phyloP scores from a whole-genome alignment of 2,888 invertebrate genomes.

The Anthrax anthrax region DNA sequence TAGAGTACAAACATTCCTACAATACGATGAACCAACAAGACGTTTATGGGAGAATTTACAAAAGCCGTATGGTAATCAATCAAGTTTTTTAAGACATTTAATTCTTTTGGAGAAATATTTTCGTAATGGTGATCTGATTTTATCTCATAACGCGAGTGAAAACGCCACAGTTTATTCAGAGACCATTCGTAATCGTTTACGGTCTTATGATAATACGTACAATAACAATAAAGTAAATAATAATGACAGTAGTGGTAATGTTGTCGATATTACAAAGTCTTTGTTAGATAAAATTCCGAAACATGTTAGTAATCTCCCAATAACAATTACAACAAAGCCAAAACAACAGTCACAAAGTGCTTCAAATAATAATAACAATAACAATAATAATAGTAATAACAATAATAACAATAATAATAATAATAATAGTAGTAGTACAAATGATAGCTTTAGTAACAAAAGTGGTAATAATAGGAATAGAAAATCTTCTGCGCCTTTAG shows the following conservation, averaged over 20 bases:
- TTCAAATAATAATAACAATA: constrained; percentile 8
- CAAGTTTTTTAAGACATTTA: constrained; percentile 68
- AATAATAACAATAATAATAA: too few relatives aligned
- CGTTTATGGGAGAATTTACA: constrained; percentile 68
- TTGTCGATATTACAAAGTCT: neutral
- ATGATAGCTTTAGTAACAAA: constrained; percentile 3
- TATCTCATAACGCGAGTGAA: constrained; percentile 57
- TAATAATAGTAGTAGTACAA: constrained; percentile 9
- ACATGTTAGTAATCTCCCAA: constrained; percentile 16
- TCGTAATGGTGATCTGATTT: constrained; percentile 59
- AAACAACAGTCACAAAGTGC: constrained; percentile 12
- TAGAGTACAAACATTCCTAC: constrained; percentile 60
- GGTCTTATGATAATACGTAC: constrained; percentile 52
- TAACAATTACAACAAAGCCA: constrained; percentile 31
- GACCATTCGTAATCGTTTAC: constrained; percentile 61
- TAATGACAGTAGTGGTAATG: neutral
- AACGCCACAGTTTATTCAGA: constrained; percentile 65
- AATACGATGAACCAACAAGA: constrained; percentile 70
- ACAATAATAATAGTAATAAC: constrained; percentile 5
- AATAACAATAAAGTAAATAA: neutral
- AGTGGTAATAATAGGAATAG: neutral
- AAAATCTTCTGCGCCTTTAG: constrained; percentile 5
- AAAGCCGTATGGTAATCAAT: constrained; percentile 76
- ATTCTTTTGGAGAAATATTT: constrained; percentile 72
- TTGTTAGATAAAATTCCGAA: neutral